Evolutionary conservation across 2,113 vertebrate genomes (phyloP), one percentile per base, ranked within the genome.

Genomic region (Ramphastos sulfuratus): DNA sequence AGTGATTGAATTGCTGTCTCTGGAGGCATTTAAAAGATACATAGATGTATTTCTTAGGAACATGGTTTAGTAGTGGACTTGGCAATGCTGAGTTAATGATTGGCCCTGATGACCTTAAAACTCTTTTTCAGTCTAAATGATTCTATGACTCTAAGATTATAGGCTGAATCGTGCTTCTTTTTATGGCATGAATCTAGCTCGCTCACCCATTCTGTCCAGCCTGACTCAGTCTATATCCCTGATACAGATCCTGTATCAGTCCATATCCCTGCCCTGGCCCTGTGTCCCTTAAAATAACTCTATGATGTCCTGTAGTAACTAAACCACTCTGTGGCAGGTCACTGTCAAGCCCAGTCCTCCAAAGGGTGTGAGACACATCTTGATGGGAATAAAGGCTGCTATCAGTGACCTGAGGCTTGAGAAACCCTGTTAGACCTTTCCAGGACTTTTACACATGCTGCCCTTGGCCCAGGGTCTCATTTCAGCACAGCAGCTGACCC

Each of bases 341-440:
- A 5, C 4, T 65, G 24, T 9, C 27, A 46, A 54, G 24, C 14
- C 13, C 24, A 33, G 56, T 31, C 33, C 23, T 54, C 8, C 0
- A 2, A 21, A 64, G 30, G 9, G 11, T 1, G 0, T 33, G 11
- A 21, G 9, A 7, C 7, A 33, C 9, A 9, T 27, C 52, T 82
- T 60, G 16, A 9, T 48, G n/a, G 17, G n/a, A 60, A 77, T 9
- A 31, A 8, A 54, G 20, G 11, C 24, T 48, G 17, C 42, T 54
- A 13, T 28, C 44, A n/a, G 42, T 25, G 27, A 2, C 27, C 20
- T 61, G 25, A 31, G 13, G 27, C 33, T 67, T 42, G 8, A 31
- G 12, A 1, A 0, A 28, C 17, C 16, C 11, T 70, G 4, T 24
- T 55, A 0, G 1, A 12, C 8, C 28, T n/a, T n/a, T 25, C 24